Percentiles rank a stretch among this genome's conserved stretches.
These are phyloP conservation scores for Lepidocyrtoides sp. DNA, from an alignment of 2,888 invertebrate species.

Conservation along the genomic window DNA sequence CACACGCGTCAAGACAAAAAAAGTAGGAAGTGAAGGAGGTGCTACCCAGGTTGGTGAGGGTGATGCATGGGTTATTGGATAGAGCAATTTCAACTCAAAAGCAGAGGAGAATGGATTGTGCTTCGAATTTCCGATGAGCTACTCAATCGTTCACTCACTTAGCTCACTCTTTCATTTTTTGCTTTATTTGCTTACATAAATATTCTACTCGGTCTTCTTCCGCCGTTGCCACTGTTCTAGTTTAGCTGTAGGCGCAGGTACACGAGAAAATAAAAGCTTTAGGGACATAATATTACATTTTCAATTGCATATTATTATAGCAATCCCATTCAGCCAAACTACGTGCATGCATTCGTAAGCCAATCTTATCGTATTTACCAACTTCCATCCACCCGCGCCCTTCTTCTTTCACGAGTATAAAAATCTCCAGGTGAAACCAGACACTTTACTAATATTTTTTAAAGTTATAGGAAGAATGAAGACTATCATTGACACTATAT, in stretches of 20 bases:
- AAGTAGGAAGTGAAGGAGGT: slow-evolving; percentile 48
- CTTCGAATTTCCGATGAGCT: slow-evolving; percentile 71
- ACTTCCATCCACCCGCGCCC: neutral
- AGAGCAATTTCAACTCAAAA: neutral
- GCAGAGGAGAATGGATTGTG: slow-evolving; percentile 45
- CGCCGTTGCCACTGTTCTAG: neutral
- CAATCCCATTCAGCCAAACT: neutral
- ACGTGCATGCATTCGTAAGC: neutral
- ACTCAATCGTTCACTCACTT: slow-evolving; percentile 65
- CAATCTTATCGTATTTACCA: neutral
- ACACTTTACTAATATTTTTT: slow-evolving; percentile 60
- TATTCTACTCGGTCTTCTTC: slow-evolving; percentile 41
- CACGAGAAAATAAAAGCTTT: neutral
- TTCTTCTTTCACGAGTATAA: neutral
- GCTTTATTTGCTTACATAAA: slow-evolving; percentile 50
- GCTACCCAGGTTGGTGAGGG: neutral
- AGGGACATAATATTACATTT: neutral
- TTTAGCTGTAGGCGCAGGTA: neutral
- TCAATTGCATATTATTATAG: slow-evolving; percentile 46
- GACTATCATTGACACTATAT: neutral
- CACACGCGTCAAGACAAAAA: neutral
- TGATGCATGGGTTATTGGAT: slow-evolving; percentile 6
- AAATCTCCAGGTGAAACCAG: slow-evolving; percentile 62
- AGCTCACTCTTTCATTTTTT: slow-evolving; percentile 42
- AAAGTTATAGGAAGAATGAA: too few species aligned